Evolutionary conservation across 2,888 invertebrate genomes (phyloP), one percentile per base, ranked within the genome.

Genomic region (Hirtodrosophila cameraria): DNA sequence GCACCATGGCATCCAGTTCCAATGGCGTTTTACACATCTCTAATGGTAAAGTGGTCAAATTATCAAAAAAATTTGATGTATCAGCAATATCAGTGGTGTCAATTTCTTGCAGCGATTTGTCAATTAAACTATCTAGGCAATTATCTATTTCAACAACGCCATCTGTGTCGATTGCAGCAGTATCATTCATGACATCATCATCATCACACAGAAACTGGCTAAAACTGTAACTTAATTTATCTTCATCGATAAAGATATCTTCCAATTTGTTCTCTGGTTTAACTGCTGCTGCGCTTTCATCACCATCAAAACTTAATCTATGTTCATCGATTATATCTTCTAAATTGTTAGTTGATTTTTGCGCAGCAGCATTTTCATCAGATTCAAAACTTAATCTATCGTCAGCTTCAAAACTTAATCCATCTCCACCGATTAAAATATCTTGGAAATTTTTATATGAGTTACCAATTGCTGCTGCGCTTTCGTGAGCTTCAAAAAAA

Each of bases 71-170:
- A 2, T 48, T 12, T 0, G 48, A 5, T 1, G 59, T 13, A 2
- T 48, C 27, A 1, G 11, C 16, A 5, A 69, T 9, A 15, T 62
- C 45, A 4, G 31, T 5, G 6, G 31, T 5, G 6, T 61, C 49
- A 7, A 66, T 42, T 30, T 61, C 61, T 28, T 35, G 57, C 3
- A 42, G 38, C 4, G 62, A 25, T n/a, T 59, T 65, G 5, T 16
- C 23, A 4, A 7, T 54, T 1, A 43, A 58, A 13, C n/a, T 39
- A 25, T 45, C 5, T 27, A 65, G 20, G 12, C 41, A 54, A 5
- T 13, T 16, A n/a, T 67, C 42, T 0, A 59, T 39, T 11, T 61
- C 63, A 2, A 39, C 42, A 7, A 12, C 41, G 27, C 35, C 33
- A 20, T 16, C 11, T n/a, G 1, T 9, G 2, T 12, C 11, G 3